A percentile compares a stretch with the other conserved stretches of the same genome.
These are phyloP conservation scores for Atherinomorus stipes DNA, from an alignment of 2,113 vertebrate species.

Conservation along the genomic window DNA sequence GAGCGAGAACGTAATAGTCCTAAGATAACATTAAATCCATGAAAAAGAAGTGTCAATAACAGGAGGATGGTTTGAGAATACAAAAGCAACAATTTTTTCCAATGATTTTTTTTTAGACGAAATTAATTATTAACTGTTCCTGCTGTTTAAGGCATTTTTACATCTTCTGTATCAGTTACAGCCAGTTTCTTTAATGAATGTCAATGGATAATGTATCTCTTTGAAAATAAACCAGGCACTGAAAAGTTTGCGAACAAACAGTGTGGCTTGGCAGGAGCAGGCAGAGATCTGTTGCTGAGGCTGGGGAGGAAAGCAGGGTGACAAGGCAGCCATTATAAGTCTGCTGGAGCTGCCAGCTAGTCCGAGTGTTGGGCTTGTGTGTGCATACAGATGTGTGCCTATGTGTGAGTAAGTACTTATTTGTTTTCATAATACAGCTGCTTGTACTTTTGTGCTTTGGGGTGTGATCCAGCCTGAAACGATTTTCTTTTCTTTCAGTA, in stretches of 20 bases:
- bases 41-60: too few species aligned
- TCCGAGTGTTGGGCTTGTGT: slow-evolving; percentile 39
- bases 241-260: slow-evolving; percentile 50
- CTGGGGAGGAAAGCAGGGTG: slow-evolving; percentile 38
- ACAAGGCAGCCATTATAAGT: slow-evolving; percentile 69
- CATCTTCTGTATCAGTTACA: background rate
- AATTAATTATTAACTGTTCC: background rate
- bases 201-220: background rate
- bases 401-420: slow-evolving; percentile 11
- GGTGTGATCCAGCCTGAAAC: background rate
- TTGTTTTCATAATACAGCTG: slow-evolving; percentile 43
- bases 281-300: slow-evolving; percentile 47
- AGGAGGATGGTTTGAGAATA: too few species aligned
- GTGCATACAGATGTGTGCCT: slow-evolving; percentile 37
- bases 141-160: background rate
- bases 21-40: too few species aligned
- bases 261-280: slow-evolving; percentile 45
- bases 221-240: slow-evolving; percentile 20
- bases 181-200: background rate
- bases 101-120: too few species aligned
- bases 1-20: too few species aligned
- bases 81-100: background rate
- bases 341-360: slow-evolving; percentile 36
- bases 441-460: slow-evolving; percentile 6
- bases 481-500: slow-evolving; percentile 14